phyloP scores from a whole-genome alignment of 2,113 vertebrate species.

The Engraulis encrasicolus region DNA sequence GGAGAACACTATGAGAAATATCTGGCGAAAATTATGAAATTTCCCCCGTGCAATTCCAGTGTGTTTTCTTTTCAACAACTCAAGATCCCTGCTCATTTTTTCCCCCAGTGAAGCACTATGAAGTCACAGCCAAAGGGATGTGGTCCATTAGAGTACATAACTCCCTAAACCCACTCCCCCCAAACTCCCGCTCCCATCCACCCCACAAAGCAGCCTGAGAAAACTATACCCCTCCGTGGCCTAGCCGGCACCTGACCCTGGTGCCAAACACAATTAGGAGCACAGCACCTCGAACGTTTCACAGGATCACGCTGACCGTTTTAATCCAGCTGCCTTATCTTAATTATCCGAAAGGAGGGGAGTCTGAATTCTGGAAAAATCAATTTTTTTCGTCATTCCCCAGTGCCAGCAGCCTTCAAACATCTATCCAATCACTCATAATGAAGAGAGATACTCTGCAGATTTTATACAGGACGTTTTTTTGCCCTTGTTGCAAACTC shows the following conservation, averaged over 20 bases:
- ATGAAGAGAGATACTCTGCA: not conserved
- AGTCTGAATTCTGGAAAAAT: constrained; percentile 52
- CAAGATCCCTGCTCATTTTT: constrained; percentile 78
- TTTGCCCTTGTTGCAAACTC: not conserved
- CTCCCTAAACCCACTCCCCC: too few relatives aligned
- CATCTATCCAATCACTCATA: not conserved
- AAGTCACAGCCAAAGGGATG: constrained; percentile 90
- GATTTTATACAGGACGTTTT: not conserved
- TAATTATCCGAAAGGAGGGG: constrained; percentile 76
- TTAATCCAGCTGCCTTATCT: constrained; percentile 80
- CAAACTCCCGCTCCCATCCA: too few relatives aligned
- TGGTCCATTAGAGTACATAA: constrained; percentile 89
- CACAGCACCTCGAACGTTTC: constrained; percentile 82
- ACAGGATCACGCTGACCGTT: constrained; percentile 80
- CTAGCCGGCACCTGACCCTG: constrained; percentile 85
- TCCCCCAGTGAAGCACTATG: constrained; percentile 75
- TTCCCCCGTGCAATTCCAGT: constrained; percentile 85
- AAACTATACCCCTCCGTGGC: constrained; percentile 73
- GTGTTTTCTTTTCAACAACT: constrained; percentile 75
- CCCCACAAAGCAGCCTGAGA: constrained; percentile 88
- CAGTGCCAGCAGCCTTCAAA: too few relatives aligned
- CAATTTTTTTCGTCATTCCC: constrained; percentile 36
- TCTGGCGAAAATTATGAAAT: constrained; percentile 44
- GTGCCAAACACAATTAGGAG: constrained; percentile 85
- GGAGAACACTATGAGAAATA: not conserved